phyloP scores from a whole-genome alignment of 2,797 vertebrate species.

The Columba guinea region DNA sequence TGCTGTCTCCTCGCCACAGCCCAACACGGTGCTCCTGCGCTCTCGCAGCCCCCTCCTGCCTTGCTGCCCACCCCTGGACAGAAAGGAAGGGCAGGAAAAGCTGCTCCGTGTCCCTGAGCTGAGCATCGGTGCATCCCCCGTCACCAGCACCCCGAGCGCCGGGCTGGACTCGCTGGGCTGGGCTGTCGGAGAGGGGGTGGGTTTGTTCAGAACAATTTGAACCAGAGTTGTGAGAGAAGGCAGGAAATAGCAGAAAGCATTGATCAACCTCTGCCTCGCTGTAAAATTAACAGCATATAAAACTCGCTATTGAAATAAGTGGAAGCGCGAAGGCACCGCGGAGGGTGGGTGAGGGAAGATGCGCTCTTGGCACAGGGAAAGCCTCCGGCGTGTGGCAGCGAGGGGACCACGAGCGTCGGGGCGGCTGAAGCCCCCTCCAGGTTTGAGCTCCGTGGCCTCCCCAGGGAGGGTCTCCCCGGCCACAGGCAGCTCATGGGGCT shows the following conservation, averaged over 20 bases:
- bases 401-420: not conserved
- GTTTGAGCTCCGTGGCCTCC: not conserved
- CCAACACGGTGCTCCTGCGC: rapidly evolving
- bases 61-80: not conserved
- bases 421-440: not conserved
- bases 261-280: not conserved
- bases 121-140: rapidly evolving
- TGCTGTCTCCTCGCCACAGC: not conserved
- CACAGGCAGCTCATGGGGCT: not conserved
- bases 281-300: constrained; percentile 17
- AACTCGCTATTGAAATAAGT: not conserved
- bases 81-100: not conserved
- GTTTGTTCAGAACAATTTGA: not conserved
- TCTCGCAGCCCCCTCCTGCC: not conserved
- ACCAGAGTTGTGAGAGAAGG: not conserved
- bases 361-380: rapidly evolving
- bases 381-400: not conserved
- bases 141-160: not conserved
- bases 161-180: not conserved
- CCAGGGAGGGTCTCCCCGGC: rapidly evolving
- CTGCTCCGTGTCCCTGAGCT: not conserved
- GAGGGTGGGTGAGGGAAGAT: not conserved
- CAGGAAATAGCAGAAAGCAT: not conserved
- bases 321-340: not conserved
- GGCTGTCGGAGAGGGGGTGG: not conserved